Evolutionary conservation across 2,888 invertebrate species (phyloP).

Genomic region (Drosophila conformis): DNA sequence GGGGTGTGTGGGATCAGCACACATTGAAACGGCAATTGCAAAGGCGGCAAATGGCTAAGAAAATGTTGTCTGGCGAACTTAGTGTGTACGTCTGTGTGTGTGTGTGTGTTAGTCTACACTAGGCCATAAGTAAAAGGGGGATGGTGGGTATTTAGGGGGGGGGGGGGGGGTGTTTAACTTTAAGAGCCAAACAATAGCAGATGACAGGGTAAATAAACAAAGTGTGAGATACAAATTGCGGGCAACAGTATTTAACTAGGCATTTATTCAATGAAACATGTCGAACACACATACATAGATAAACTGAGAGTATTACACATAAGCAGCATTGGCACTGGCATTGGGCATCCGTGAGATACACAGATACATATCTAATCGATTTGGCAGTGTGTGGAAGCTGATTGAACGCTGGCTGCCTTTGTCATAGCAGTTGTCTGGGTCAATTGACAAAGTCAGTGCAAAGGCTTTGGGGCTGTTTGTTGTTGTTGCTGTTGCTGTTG

Average conservation of each 20-base stretch:
- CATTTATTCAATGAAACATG: conserved; percentile 75
- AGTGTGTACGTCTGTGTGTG: conserved; percentile 13
- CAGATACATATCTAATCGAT: conserved; percentile 66
- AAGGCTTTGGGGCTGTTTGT: conserved; percentile 14
- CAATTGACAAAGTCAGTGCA: conserved; percentile 21
- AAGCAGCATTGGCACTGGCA: conserved; percentile 31
- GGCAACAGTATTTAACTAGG: conserved; percentile 67
- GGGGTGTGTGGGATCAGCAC: conserved; percentile 11
- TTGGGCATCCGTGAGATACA: conserved; percentile 52
- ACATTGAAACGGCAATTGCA: conserved; percentile 45
- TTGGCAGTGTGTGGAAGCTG: conserved; percentile 33
- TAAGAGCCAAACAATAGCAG: conserved; percentile 66
- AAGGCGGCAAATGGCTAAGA: conserved; percentile 68
- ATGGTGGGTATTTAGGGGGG: not conserved
- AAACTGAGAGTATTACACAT: conserved; percentile 17
- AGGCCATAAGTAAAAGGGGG: not conserved
- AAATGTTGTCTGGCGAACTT: conserved; percentile 41
- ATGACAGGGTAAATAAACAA: conserved; percentile 78
- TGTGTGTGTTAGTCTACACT: conserved; percentile 23
- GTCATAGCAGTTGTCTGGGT: conserved; percentile 32
- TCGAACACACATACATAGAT: conserved; percentile 28
- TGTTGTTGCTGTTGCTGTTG: conserved; percentile 8
- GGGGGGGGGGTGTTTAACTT: not conserved
- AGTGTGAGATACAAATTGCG: conserved; percentile 73
- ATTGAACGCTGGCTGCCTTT: conserved; percentile 28